These are phyloP conservation scores for Formica exsecta DNA, from an alignment of 1,140 invertebrate genomes.

Conservation along the genomic window DNA sequence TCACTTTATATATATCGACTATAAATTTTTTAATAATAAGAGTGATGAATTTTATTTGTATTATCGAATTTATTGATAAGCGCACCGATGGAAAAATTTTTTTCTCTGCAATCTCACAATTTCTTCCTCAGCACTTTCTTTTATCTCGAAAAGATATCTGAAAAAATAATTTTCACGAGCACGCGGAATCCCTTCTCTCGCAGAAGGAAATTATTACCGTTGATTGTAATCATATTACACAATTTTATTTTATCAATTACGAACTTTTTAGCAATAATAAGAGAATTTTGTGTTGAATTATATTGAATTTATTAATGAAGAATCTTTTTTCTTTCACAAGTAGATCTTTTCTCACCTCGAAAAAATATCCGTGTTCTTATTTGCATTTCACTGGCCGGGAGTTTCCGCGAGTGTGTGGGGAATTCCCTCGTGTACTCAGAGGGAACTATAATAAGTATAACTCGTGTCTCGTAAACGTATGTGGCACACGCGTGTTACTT, in stretches of 20 bases:
- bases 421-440: neutral
- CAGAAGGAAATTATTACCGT: no score
- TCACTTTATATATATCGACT: neutral
- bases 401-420: neutral
- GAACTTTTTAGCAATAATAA: neutral
- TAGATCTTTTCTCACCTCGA: neutral
- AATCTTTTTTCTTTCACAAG: neutral
- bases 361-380: neutral
- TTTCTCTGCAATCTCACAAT: neutral
- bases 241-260: no score
- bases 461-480: neutral
- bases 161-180: no score
- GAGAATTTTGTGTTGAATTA: neutral
- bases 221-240: no score
- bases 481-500: constrained; percentile 21
- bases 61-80: neutral
- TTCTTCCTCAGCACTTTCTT: no score
- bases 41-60: no score
- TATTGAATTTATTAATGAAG: neutral
- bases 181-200: no score
- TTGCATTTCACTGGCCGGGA: neutral
- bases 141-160: no score
- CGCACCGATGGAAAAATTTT: neutral
- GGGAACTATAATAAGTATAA: neutral
- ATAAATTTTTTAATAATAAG: neutral